Evolutionary conservation across 2,888 invertebrate species (phyloP).

Genomic region (Tribolium freemani): DNA sequence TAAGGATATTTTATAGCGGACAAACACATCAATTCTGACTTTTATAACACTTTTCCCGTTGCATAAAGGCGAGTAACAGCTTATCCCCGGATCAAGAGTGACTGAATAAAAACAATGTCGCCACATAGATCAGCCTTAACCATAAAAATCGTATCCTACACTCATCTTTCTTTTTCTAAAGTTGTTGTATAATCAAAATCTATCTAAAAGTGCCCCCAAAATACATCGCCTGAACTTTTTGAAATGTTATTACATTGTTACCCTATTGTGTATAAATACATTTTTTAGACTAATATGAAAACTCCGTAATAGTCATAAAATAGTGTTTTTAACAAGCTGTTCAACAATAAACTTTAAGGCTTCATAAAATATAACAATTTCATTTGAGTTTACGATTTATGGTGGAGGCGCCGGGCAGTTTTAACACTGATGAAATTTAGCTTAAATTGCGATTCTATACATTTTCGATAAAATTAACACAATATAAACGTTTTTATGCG

Average conservation of each 20-base stretch:
- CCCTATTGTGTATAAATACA: constrained; percentile 20
- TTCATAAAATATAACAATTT: constrained; percentile 42
- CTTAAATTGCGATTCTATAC: constrained; percentile 1
- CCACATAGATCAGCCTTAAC: constrained; percentile 19
- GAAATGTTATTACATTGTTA: constrained; percentile 17
- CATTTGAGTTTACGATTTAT: constrained; percentile 34
- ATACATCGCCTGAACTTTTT: background rate
- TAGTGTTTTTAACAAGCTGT: constrained; percentile 41
- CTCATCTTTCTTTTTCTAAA: constrained; percentile 9
- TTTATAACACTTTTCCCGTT: constrained; percentile 21
- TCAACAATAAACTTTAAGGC: constrained; percentile 36
- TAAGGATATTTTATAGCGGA: background rate
- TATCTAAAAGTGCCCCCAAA: constrained; percentile 11
- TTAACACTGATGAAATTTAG: constrained; percentile 15
- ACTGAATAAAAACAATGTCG: constrained; percentile 33
- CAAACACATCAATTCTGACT: background rate
- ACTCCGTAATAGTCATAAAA: constrained; percentile 34
- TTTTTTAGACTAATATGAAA: constrained; percentile 26
- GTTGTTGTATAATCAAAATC: constrained; percentile 28
- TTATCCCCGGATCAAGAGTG: constrained; percentile 25
- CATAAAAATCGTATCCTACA: constrained; percentile 21
- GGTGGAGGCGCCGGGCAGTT: constrained; percentile 21
- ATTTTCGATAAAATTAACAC: background rate
- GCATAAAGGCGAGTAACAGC: constrained; percentile 28
- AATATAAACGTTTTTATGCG: background rate